Conservation (phyloP, 2,113 vertebrate genomes). For the Mormoops blainvillei region DNA sequence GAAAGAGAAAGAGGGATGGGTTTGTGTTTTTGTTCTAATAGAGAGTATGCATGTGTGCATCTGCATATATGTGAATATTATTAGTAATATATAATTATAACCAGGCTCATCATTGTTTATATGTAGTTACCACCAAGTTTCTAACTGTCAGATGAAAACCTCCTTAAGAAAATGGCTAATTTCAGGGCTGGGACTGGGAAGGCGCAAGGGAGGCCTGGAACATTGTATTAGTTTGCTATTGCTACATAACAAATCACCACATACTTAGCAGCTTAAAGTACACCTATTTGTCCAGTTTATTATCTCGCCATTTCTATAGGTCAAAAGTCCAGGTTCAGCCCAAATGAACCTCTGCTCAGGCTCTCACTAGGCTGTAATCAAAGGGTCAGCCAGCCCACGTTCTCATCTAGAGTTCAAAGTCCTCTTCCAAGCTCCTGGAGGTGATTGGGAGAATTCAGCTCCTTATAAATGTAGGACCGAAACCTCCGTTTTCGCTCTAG, state of each 20-base stretch:
- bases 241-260: background rate
- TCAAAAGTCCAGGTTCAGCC: background rate
- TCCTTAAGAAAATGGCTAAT: background rate
- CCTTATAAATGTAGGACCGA: background rate
- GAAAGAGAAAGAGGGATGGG: background rate
- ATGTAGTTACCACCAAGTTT: background rate
- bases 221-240: background rate
- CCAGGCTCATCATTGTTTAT: background rate
- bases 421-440: background rate
- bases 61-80: background rate
- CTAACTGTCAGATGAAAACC: background rate
- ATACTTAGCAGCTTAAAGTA: background rate
- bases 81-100: background rate
- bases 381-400: background rate
- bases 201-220: background rate
- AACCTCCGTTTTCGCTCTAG: background rate
- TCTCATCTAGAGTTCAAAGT: background rate
- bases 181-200: background rate
- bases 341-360: background rate
- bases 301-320: background rate
- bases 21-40: background rate
- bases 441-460: background rate
- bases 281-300: background rate
- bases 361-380: background rate
- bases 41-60: background rate